A percentile compares a stretch with the other conserved stretches of the same genome.
Evolutionary conservation across 2,113 vertebrate species (phyloP).

Genomic region (Entomyzon cyanotis): DNA sequence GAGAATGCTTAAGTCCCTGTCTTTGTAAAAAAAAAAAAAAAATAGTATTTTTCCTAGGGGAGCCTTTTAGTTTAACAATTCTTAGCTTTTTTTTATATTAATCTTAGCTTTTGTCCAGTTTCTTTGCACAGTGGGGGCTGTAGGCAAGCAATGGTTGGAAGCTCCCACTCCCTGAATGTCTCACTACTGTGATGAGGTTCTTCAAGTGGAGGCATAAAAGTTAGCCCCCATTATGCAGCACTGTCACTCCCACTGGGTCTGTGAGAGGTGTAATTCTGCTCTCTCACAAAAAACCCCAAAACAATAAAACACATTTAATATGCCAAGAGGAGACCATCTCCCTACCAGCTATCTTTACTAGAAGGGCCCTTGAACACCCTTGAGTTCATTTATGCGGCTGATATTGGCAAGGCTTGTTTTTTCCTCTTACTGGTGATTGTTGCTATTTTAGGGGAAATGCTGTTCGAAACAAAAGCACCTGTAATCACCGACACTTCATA

Average conservation of each 20-base stretch:
- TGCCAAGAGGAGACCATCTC: neutral
- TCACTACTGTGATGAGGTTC: neutral
- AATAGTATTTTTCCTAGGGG: neutral
- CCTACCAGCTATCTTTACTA: neutral
- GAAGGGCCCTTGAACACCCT: conserved; percentile 18
- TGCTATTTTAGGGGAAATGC: conserved; percentile 54
- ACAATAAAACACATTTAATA: neutral
- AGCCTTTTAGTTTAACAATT: neutral
- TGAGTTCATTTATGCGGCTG: conserved; percentile 29
- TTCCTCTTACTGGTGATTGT: conserved; percentile 8
- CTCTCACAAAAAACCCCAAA: neutral
- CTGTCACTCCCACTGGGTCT: neutral
- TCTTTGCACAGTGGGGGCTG: neutral
- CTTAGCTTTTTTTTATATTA: neutral
- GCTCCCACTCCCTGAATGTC: neutral
- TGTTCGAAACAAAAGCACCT: conserved; percentile 42
- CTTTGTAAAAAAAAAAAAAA: neutral
- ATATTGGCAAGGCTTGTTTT: conserved; percentile 26
- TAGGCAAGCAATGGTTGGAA: accelerated
- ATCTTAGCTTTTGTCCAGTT: neutral
- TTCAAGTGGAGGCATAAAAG: neutral
- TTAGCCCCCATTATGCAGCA: neutral
- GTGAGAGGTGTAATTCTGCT: neutral
- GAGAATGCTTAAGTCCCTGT: neutral
- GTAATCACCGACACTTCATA: conserved; percentile 3